These are phyloP conservation scores for Callinectes sapidus DNA, from an alignment of 2,888 invertebrate species.

Conservation along the genomic window DNA sequence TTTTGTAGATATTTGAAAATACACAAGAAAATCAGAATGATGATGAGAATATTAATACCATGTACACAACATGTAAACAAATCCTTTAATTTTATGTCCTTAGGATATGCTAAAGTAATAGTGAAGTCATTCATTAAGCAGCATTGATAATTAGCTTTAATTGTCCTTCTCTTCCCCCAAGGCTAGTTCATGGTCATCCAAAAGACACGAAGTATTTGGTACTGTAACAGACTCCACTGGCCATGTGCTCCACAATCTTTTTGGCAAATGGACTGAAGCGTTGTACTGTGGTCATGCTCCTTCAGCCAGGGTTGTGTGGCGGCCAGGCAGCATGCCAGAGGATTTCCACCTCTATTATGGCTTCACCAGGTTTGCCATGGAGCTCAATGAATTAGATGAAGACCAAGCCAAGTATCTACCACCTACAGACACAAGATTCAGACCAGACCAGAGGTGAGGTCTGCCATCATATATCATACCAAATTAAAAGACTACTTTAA, in stretches of 20 bases:
- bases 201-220: conserved; percentile 86
- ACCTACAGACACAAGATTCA: conserved; percentile 85
- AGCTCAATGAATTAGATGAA: conserved; percentile 86
- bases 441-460: conserved; percentile 83
- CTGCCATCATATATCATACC: background rate
- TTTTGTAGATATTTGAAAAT: too few species aligned
- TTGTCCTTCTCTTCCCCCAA: conserved; percentile 74
- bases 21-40: too few species aligned
- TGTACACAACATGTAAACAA: too few species aligned
- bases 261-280: conserved; percentile 90
- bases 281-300: conserved; percentile 85
- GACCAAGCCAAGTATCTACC: conserved; percentile 81
- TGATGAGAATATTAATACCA: too few species aligned
- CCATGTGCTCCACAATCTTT: conserved; percentile 80
- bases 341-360: conserved; percentile 89
- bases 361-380: conserved; percentile 89
- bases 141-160: background rate
- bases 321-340: conserved; percentile 88
- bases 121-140: background rate
- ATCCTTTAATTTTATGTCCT: too few species aligned
- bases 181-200: conserved; percentile 87
- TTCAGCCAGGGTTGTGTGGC: conserved; percentile 85
- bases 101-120: too few species aligned
- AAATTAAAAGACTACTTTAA: background rate
- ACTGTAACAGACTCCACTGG: conserved; percentile 80